Evolutionary conservation across 2,797 vertebrate species (phyloP), one percentile per base, ranked within the genome.

Genomic region (Cirrhinus molitorella): DNA sequence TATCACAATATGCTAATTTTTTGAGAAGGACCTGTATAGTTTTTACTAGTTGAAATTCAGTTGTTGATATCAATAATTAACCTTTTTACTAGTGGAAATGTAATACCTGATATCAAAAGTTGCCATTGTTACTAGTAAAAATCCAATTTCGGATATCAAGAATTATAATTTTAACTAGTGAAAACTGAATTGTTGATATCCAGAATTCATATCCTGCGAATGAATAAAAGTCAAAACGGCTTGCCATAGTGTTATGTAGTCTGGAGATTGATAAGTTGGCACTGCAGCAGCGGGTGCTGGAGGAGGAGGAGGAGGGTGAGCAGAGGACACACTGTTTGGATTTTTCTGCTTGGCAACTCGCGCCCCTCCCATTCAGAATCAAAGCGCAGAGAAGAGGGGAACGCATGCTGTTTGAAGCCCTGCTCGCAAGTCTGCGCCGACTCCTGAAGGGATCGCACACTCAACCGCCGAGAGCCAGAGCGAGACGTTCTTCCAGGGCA

Each of bases 371-470:
- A 34, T 68, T 49, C 25, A 1, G 70, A 81, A 83, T 85, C 83
- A 86, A 85, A 85, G 80, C 78, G 7, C 28, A 74, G 77, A 23
- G 78, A 49, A 77, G 73, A 71, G 73, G 59, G 67, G 66, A 83
- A 63, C 12, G 23, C 59, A 68, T 68, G 73, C 85, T 72, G 87
- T 90, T 89, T 90, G 87, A 89, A 89, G 87, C 75, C 72, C 73
- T 67, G 55, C 83, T 73, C 53, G 25, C 45, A 70, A 68, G 68
- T 71, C 80, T 65, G n/a, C 71, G 31, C 79, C 25, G 70, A 31
- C 49, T 80, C 86, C 76, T 79, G 67, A 68, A 34, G 70, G 86
- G 57, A 74, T 73, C 45, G 43, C 23, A 49, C 65, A 57, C 61
- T 31, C 21, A 89, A 72, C 66, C 23, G 55, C 53, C 74, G 47